These are phyloP conservation scores for Nebria ingens DNA, from an alignment of 1,140 invertebrate species.

Conservation along the genomic window DNA sequence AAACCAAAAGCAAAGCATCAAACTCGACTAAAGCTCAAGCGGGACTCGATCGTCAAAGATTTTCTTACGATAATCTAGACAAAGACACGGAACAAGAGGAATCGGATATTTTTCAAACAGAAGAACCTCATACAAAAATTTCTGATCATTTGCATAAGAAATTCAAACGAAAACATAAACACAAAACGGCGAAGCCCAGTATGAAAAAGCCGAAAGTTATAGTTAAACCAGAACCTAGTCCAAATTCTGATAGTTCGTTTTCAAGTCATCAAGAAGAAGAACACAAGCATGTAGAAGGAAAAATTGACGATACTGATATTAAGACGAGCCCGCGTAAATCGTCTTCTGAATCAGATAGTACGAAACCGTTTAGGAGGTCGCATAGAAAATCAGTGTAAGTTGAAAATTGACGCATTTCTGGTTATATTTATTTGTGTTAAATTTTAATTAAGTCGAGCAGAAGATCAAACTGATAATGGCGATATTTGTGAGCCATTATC, in stretches of 20 bases:
- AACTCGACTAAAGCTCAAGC: constrained; percentile 3
- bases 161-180: constrained; percentile 1
- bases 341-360: background rate
- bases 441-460: background rate
- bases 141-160: background rate
- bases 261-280: background rate
- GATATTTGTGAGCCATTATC: background rate
- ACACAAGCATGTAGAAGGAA: background rate
- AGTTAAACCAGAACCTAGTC: background rate
- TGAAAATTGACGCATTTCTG: too few species aligned
- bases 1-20: constrained; percentile 15
- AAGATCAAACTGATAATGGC: constrained; percentile 1
- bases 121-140: background rate
- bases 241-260: background rate
- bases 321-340: background rate
- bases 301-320: background rate
- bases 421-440: too few species aligned
- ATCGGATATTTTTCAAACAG: background rate
- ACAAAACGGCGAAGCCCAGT: background rate
- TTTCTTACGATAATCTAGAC: background rate
- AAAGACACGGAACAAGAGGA: background rate
- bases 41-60: background rate
- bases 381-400: background rate
- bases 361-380: background rate
- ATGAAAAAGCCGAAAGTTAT: background rate